Evolutionary conservation across 2,888 invertebrate species (phyloP).

Genomic region (Ophraella communa): DNA sequence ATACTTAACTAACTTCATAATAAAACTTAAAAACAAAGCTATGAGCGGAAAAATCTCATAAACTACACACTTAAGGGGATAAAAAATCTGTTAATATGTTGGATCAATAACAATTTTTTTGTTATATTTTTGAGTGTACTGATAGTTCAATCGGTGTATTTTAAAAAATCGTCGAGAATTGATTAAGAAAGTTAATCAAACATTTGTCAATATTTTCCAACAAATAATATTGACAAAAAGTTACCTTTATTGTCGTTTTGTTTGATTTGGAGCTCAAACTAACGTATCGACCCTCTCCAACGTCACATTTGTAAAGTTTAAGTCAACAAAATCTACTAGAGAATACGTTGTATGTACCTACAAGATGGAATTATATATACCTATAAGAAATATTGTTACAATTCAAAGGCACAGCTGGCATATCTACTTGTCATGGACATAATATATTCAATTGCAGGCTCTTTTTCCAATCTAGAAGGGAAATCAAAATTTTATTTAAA

Average conservation of each 20-base stretch:
- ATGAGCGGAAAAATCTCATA: too few species aligned
- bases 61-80: too few species aligned
- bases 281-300: constrained; percentile 6
- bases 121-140: too few species aligned
- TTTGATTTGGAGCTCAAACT: constrained; percentile 15
- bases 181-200: constrained; percentile 38
- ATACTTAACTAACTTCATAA: too few species aligned
- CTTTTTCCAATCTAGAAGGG: too few species aligned
- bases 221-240: constrained; percentile 41
- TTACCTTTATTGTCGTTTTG: constrained; percentile 41
- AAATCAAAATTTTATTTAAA: too few species aligned
- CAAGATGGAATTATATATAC: background rate
- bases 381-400: background rate
- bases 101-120: too few species aligned
- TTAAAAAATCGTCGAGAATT: background rate
- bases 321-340: constrained; percentile 6
- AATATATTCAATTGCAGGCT: too few species aligned
- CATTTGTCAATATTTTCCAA: constrained; percentile 43
- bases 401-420: background rate
- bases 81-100: too few species aligned
- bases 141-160: background rate
- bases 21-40: too few species aligned
- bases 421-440: background rate
- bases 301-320: background rate
- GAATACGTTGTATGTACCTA: background rate